Base-by-base conservation (phyloP, 2,888 invertebrate genomes). In the Heliconius erato region DNA sequence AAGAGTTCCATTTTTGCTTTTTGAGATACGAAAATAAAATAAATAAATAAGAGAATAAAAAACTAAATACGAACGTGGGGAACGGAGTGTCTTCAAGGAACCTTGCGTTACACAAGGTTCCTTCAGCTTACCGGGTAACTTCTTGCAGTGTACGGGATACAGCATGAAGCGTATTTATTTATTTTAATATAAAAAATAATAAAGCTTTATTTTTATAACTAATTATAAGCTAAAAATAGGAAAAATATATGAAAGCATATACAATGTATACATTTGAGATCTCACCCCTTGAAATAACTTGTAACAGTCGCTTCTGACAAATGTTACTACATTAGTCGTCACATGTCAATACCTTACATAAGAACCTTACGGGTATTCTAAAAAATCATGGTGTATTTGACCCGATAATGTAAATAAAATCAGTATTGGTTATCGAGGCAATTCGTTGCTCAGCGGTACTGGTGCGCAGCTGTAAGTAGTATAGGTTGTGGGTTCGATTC, bases 311-410 rank as follows among this genome's bases (percentile, higher is more conserved):
- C 81, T 88, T 91, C 91, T 92, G 92, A 93, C 91, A 90, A 91
- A 93, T 91, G 90, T 89, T 91, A 88, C 90, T 91, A 90, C 90
- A 91, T 92, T 92, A 91, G 91, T 92, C 92, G 91, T 91, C 91
- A 91, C 88, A 89, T 90, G 91, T 91, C 92, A 92, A 91, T 93
- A 91, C 90, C 89, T 89, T 88, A 86, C 84, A 86, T 86, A 83
- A 80, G 84, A 84, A 82, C 84, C 82, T 80, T 84, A 72, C n/a
- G 69, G 32, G 4, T 65, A 82, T 77, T 87, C 85, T 67, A 74
- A 67, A 28, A 79, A 63, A 81, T n/a, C 85, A 28, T 16, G 16
- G 7, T 6, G 83, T 23, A 82, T 84, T 86, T 16, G 83, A 81
- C 49, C 74, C 67, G 12, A 49, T 49, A 1, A 71, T 11, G n/a